Evolutionary conservation across 1,140 invertebrate genomes (phyloP), one percentile per base, ranked within the genome.

Genomic region (Helicoverpa armigera): DNA sequence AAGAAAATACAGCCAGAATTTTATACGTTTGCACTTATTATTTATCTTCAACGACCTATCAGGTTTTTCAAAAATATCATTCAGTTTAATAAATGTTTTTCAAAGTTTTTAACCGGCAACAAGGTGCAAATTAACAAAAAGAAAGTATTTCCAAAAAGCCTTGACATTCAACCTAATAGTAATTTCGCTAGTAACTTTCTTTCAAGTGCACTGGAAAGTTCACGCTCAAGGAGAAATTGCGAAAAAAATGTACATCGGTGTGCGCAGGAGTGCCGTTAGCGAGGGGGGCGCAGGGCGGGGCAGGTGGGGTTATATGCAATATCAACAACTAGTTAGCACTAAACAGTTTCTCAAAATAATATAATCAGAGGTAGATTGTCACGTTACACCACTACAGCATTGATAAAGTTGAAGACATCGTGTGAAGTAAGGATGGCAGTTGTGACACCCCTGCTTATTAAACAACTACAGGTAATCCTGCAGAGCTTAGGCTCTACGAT

Each of bases 151-250:
- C 29, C 29, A 69, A 56, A 61, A 23, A 61, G 56, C 5, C 23
- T 50, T 75, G 54, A 75, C 60, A 75, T 75, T 75, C 48, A 13
- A n/a, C 18, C 13, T 48, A 48, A 50, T 50, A 13, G 35, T 10
- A 5, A 61, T 43, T 61, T 18, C 72, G 10, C 72, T 56, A 16
- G 3, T 23, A 51, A 75, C 54, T 60, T 75, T 54, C 72, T 18
- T 53, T 35, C 72, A 60, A 58, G 60, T 75, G 56, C 7, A 56
- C 56, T 74, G 12, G 9, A 60, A 75, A 75, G 72, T 75, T 61
- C 72, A 75, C 56, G 72, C 35, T 60, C 72, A 75, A 60, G 31
- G 72, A 56, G 31, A 61, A 23, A 60, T 60, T 12, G 58, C 18
- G 23, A 12, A 60, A 60, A 60, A 60, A 58, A 18, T 58, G 56